These are phyloP conservation scores for Leptodactylus fallax DNA, from an alignment of 2,797 vertebrate species.

Conservation along the genomic window DNA sequence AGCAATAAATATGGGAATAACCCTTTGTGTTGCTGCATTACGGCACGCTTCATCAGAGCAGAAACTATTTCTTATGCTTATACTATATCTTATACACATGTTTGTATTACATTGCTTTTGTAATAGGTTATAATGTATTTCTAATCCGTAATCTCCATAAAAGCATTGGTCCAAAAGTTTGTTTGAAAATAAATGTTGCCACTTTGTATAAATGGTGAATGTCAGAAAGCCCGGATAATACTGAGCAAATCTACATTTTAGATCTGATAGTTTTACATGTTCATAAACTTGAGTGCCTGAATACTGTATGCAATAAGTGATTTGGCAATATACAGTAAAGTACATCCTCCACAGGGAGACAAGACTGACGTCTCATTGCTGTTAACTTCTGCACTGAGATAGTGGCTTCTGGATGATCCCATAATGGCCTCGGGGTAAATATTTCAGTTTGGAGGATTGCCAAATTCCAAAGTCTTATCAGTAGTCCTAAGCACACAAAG, in stretches of 20 bases:
- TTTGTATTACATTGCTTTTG: too few species aligned
- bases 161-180: too few species aligned
- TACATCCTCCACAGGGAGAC: neutral
- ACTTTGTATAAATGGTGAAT: neutral
- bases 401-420: constrained; percentile 58
- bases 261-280: neutral
- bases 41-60: too few species aligned
- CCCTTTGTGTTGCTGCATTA: too few species aligned
- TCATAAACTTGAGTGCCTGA: neutral
- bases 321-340: neutral
- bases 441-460: constrained; percentile 53
- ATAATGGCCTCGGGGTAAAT: constrained; percentile 39
- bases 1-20: too few species aligned
- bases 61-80: too few species aligned
- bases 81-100: too few species aligned
- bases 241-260: neutral
- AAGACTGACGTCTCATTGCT: constrained; percentile 13
- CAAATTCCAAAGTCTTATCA: constrained; percentile 57
- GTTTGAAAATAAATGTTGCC: neutral
- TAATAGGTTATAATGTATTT: too few species aligned
- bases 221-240: neutral
- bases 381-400: constrained; percentile 14
- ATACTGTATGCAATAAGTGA: neutral
- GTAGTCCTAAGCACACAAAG: constrained; percentile 29
- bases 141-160: too few species aligned